Evolutionary conservation across 1,140 invertebrate genomes (phyloP).

Genomic region (Sitobion miscanthi): DNA sequence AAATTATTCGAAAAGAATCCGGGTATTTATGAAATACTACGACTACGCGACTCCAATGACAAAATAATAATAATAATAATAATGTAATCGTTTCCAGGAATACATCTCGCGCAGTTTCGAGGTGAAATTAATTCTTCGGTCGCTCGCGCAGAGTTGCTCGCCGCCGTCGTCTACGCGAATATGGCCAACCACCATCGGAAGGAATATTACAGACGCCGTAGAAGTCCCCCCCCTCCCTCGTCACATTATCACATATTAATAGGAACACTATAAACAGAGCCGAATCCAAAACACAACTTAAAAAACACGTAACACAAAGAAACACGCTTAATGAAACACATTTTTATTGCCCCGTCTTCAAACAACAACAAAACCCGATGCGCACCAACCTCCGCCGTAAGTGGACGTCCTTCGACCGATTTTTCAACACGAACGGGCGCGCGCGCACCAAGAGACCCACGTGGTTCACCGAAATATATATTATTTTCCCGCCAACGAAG

Average conservation of each 20-base stretch:
- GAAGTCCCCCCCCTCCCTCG: no score
- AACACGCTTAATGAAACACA: neutral
- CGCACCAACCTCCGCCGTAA: neutral
- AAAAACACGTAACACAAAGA: neutral
- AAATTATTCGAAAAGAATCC: neutral
- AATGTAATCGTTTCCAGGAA: neutral
- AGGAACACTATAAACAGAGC: neutral
- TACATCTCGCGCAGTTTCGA: neutral
- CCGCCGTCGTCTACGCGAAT: neutral
- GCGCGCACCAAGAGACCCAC: neutral
- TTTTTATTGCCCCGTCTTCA: neutral
- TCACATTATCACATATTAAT: neutral
- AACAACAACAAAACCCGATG: neutral
- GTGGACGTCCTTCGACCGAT: neutral
- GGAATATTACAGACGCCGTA: no score
- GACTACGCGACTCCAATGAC: neutral
- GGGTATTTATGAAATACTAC: neutral
- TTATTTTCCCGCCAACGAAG: conserved; percentile 25
- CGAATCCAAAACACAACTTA: neutral
- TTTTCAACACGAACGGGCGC: neutral
- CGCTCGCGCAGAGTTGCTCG: neutral
- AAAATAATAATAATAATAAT: neutral
- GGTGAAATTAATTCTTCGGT: neutral
- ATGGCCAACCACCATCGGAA: neutral
- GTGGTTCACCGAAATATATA: neutral